Percentiles rank a stretch among this genome's conserved stretches.
Evolutionary conservation across 2,797 vertebrate genomes (phyloP).

Genomic region (Oreochromis mossambicus): DNA sequence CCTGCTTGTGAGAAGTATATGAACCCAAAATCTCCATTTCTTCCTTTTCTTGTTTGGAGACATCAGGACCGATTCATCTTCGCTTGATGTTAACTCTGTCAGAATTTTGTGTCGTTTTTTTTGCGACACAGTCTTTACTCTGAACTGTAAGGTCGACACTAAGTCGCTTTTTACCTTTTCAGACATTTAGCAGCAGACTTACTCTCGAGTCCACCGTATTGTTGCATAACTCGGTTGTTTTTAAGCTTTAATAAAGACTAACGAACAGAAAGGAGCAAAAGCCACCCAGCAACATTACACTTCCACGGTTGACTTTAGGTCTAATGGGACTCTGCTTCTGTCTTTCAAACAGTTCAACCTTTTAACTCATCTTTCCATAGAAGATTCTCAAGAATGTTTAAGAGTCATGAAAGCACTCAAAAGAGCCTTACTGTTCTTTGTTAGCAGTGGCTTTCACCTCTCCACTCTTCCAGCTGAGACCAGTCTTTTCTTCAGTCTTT

Average conservation of each 20-base stretch:
- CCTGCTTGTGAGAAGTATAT: background rate
- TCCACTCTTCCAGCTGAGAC: background rate
- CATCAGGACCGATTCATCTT: rapidly evolving
- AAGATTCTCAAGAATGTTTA: background rate
- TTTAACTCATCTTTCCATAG: background rate
- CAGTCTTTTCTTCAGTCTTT: background rate
- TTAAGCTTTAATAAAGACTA: background rate
- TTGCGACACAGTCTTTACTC: background rate
- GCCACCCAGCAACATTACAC: background rate
- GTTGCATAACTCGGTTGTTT: background rate
- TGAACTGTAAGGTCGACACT: background rate
- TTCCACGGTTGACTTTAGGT: background rate
- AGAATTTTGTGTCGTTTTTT: rapidly evolving
- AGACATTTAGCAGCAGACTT: background rate
- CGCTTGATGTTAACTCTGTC: background rate
- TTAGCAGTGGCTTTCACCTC: background rate
- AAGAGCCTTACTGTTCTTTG: background rate
- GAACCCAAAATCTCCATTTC: background rate
- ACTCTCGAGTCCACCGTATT: rapidly evolving
- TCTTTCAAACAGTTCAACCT: background rate
- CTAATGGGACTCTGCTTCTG: background rate
- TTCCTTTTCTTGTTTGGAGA: background rate
- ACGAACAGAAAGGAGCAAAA: background rate
- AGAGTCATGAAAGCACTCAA: background rate
- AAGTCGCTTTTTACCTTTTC: background rate